These are phyloP conservation scores for Tamandua tetradactyla DNA, from an alignment of 2,797 vertebrate species.

Conservation along the genomic window DNA sequence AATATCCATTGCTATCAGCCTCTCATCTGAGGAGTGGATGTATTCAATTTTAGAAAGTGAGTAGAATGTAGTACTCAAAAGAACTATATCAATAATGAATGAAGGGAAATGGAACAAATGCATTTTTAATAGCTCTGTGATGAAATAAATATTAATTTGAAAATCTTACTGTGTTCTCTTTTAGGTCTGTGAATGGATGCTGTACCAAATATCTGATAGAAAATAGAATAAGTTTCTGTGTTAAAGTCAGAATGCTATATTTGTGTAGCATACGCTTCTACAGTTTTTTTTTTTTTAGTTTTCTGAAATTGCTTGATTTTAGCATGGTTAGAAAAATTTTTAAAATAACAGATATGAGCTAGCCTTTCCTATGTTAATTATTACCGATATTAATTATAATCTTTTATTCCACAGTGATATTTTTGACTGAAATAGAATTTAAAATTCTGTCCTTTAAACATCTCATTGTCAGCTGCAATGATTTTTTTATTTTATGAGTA, in stretches of 20 bases:
- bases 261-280: not conserved
- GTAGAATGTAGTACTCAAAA: conserved; percentile 33
- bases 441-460: conserved; percentile 68
- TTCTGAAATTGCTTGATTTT: not conserved
- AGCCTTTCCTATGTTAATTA: conserved; percentile 47
- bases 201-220: not conserved
- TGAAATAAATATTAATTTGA: conserved; percentile 71
- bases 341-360: conserved; percentile 22
- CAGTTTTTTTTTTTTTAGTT: not conserved
- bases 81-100: conserved; percentile 63
- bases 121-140: conserved; percentile 65
- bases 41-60: not conserved
- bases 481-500: conserved; percentile 63
- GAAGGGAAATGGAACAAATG: conserved; percentile 67
- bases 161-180: conserved; percentile 11
- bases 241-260: not conserved
- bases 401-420: not conserved
- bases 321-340: not conserved
- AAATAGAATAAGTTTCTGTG: not conserved
- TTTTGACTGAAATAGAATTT: conserved; percentile 45
- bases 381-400: conserved; percentile 51
- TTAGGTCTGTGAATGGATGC: not conserved
- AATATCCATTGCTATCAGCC: not conserved
- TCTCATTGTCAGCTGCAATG: conserved; percentile 38
- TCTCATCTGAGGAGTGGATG: not conserved